Conservation (phyloP, 35 echinoderm and acorn worm genomes). For the Ptychodera flava region DNA sequence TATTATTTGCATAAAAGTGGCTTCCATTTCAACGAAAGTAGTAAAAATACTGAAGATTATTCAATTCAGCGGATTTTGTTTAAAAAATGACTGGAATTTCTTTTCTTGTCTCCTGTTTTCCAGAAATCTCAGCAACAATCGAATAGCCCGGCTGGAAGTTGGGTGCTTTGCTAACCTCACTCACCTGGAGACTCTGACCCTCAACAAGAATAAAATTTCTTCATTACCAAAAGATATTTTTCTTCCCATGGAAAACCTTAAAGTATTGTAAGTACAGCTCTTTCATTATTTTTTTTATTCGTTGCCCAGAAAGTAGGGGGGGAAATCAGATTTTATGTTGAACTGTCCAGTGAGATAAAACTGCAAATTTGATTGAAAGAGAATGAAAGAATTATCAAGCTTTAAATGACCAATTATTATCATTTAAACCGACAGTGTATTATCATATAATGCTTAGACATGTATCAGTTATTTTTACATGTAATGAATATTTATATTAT, state of each 20-base stretch:
- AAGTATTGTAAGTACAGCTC: constrained; percentile 3
- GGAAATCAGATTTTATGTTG: too few species aligned
- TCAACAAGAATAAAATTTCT: constrained; percentile 30
- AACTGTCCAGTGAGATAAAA: not conserved
- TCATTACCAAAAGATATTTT: constrained; percentile 8
- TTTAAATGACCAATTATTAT: not conserved
- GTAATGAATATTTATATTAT: too few species aligned
- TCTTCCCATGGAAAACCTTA: not conserved
- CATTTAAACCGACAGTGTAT: not conserved
- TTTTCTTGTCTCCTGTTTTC: not conserved
- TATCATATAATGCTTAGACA: constrained; percentile 3
- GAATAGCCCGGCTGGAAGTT: not conserved
- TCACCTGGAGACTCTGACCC: constrained; percentile 12
- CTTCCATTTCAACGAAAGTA: too few species aligned
- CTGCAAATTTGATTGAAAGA: not conserved
- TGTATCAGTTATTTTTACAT: too few species aligned
- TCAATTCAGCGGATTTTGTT: too few species aligned
- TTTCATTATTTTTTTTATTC: not conserved
- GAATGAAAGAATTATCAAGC: not conserved
- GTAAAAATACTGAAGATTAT: too few species aligned
- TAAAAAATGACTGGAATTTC: too few species aligned
- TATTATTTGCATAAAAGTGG: too few species aligned
- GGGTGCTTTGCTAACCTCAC: constrained; percentile 12
- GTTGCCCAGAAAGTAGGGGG: too few species aligned
- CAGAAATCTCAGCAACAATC: constrained; percentile 33